Conservation (phyloP, 2,113 vertebrate species). For the Pica pica region DNA sequence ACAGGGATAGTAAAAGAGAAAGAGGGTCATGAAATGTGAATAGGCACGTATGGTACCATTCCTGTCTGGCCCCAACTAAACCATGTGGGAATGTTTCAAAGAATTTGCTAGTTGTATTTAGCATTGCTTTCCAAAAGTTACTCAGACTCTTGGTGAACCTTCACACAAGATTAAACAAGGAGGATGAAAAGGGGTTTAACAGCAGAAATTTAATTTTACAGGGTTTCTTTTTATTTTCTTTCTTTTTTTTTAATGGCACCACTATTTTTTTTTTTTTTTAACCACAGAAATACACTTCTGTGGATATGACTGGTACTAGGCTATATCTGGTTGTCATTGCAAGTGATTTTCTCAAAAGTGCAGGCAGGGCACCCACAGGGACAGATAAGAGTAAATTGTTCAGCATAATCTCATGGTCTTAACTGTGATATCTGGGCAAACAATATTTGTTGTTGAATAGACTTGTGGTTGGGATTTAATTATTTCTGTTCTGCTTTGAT, state of each 20-base stretch:
- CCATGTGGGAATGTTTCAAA: conserved; percentile 7
- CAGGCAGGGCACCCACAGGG: neutral
- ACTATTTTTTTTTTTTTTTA: neutral
- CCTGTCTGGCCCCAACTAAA: neutral
- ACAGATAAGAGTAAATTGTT: neutral
- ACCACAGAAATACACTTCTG: neutral
- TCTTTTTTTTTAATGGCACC: neutral
- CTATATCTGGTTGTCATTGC: neutral
- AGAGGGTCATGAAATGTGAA: conserved; percentile 11
- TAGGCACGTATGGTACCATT: conserved; percentile 5
- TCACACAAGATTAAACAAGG: neutral
- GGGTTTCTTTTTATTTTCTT: neutral
- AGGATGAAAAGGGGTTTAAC: conserved; percentile 4
- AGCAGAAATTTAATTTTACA: conserved; percentile 17
- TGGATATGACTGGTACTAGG: neutral
- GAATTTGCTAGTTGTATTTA: conserved; percentile 33
- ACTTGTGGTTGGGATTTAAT: neutral
- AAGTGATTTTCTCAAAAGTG: neutral
- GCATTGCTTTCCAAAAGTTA: conserved; percentile 38
- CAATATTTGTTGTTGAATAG: neutral
- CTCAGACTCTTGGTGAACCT: neutral
- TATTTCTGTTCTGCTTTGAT: neutral
- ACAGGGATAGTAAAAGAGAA: neutral
- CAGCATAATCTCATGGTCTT: neutral
- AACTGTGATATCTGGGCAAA: conserved; percentile 9